Evolutionary conservation across 2,113 vertebrate species (phyloP).

Genomic region (Copsychus sechellarum): DNA sequence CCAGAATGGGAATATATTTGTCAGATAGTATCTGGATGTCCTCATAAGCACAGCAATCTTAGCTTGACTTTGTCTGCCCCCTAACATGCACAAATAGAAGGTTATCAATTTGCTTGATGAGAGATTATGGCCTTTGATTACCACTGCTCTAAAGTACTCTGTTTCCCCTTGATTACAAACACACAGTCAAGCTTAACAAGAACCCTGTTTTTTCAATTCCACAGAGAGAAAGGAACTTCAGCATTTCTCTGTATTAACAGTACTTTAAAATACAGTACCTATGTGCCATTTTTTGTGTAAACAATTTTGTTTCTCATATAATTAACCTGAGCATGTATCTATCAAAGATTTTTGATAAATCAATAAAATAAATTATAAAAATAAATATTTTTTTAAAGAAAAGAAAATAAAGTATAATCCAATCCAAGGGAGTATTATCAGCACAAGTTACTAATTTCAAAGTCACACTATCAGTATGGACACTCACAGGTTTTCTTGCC

Average conservation of each 20-base stretch:
- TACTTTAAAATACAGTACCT: slow-evolving; percentile 68
- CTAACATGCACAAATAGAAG: slow-evolving; percentile 68
- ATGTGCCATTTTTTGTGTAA: background rate
- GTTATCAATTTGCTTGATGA: slow-evolving; percentile 73
- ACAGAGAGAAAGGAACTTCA: slow-evolving; percentile 73
- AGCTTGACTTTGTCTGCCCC: slow-evolving; percentile 77
- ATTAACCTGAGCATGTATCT: background rate
- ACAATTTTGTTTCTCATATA: background rate
- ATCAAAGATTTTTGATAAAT: background rate
- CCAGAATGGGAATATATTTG: slow-evolving; percentile 62
- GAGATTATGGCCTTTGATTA: slow-evolving; percentile 75
- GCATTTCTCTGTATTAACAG: slow-evolving; percentile 57
- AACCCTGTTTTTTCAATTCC: slow-evolving; percentile 50
- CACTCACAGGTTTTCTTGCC: background rate
- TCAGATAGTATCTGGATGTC: slow-evolving; percentile 81
- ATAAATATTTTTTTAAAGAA: background rate
- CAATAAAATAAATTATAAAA: background rate
- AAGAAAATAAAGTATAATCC: background rate
- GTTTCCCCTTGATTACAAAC: slow-evolving; percentile 73
- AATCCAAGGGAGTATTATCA: background rate
- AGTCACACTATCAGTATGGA: background rate
- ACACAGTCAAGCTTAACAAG: slow-evolving; percentile 76
- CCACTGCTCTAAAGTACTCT: slow-evolving; percentile 59
- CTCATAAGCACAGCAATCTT: slow-evolving; percentile 78
- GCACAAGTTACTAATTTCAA: background rate